Evolutionary conservation across 2,888 invertebrate genomes (phyloP).

Genomic region (Alloplasta piceator): DNA sequence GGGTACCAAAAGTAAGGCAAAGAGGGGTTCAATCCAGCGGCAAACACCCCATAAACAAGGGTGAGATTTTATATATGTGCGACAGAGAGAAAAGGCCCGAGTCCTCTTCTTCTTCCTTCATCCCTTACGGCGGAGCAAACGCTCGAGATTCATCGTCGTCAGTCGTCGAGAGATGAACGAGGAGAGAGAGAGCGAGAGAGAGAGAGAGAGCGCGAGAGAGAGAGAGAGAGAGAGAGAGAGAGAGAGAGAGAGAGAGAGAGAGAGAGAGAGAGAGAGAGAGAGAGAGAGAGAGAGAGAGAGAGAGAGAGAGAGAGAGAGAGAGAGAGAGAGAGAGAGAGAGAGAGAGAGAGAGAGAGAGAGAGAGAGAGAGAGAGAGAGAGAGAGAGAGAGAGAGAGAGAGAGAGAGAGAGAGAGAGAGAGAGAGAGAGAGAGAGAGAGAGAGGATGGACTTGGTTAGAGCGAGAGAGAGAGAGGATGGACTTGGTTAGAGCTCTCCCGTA

Average conservation of each 20-base stretch:
- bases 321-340: constrained; percentile 15
- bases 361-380: constrained; percentile 25
- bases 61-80: constrained; percentile 74
- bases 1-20: not conserved
- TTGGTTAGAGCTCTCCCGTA: too few species aligned
- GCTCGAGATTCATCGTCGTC: constrained; percentile 45
- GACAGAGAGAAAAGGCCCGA: constrained; percentile 38
- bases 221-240: constrained; percentile 15
- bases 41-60: constrained; percentile 78
- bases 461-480: not conserved
- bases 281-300: constrained; percentile 15
- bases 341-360: constrained; percentile 16
- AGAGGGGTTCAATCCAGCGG: constrained; percentile 58
- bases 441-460: not conserved
- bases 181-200: not conserved
- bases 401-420: constrained; percentile 31
- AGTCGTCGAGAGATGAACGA: not conserved
- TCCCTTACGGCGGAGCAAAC: not conserved
- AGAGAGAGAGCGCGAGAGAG: constrained; percentile 11
- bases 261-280: constrained; percentile 15
- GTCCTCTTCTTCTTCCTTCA: not conserved
- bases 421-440: constrained; percentile 39
- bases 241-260: constrained; percentile 15
- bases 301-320: constrained; percentile 15
- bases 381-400: constrained; percentile 41